Evolutionary conservation across 1,140 invertebrate genomes (phyloP).

Genomic region (Drosophila prosaltans): DNA sequence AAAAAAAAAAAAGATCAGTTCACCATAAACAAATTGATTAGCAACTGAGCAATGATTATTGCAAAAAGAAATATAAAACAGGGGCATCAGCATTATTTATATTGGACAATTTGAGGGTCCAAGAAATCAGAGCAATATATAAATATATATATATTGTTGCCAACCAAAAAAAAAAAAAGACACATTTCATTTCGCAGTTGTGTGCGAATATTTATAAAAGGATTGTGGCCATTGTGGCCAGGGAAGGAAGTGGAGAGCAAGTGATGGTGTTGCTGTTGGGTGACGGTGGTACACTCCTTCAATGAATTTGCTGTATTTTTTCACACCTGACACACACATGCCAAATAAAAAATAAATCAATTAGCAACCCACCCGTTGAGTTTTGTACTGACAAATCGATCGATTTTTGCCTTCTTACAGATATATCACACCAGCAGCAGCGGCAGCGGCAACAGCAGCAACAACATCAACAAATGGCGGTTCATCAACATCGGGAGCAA

Average conservation of each 20-base stretch:
- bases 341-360: slow-evolving; percentile 78
- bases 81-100: neutral
- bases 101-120: slow-evolving; percentile 30
- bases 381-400: slow-evolving; percentile 47
- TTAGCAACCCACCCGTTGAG: slow-evolving; percentile 45
- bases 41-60: slow-evolving; percentile 63
- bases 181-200: slow-evolving; percentile 61
- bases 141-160: slow-evolving; percentile 44
- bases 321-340: slow-evolving; percentile 61
- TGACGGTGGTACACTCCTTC: slow-evolving; percentile 38
- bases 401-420: slow-evolving; percentile 44
- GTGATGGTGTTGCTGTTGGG: neutral
- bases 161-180: slow-evolving; percentile 32
- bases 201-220: slow-evolving; percentile 45
- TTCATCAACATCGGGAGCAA: slow-evolving; percentile 27
- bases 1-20: slow-evolving; percentile 37
- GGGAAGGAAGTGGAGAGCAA: too few relatives aligned
- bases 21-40: slow-evolving; percentile 77
- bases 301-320: slow-evolving; percentile 33
- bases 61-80: slow-evolving; percentile 44
- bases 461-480: slow-evolving; percentile 42
- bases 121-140: slow-evolving; percentile 18
- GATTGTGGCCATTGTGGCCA: neutral
- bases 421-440: slow-evolving; percentile 77
- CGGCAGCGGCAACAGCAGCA: slow-evolving; percentile 59